Base-by-base conservation (phyloP, 2,113 vertebrate genomes). In the Salvelinus fontinalis region DNA sequence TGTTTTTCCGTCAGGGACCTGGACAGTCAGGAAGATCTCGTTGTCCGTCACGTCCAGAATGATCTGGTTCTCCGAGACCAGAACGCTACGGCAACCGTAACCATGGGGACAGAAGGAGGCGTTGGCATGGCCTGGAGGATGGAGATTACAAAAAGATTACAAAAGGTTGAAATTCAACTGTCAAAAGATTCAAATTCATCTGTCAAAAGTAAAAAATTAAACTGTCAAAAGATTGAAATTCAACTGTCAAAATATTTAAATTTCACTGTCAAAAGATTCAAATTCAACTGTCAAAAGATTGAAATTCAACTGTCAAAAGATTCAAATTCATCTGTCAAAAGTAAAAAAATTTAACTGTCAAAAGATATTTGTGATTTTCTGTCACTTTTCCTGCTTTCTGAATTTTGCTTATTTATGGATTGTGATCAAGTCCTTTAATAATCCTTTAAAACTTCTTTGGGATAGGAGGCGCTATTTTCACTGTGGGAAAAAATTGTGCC, bases 91-190 rank as follows among this genome's bases (percentile, higher is more conserved):
- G 81, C 98, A 99, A 64, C 98, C 98, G 0, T 95, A 97, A 13
- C 92, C 96, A 1, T 99, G 97, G 0, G 97, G 97, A 76, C 97
- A 99, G 93, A 96, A 99, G 34, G 95, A 93, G 3, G 93, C 95
- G 0, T 94, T 97, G 90, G 94, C 91, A 0, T 95, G 92, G 34
- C 98, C 98, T 99, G 89, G 73, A 84, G 26, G 2, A 29, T 29
- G 0, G 8, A 62, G 26, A 60, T 22, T 20, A 60, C 39, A 20
- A 60, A 14, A 49, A 3, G 34, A 68, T 34, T 26, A 4, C n/a
- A 34, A 9, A 20, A 34, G 2, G n/a, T 34, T 67, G 1, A 7
- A 24, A 20, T 60, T 3, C 49, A 51, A 60, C 20, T 60, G 57
- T 67, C n/a, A 13, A 31, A 26, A 14, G 11, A 31, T 31, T 31